Base-by-base conservation (phyloP, 2,113 vertebrate species). In the Penelope pileata region DNA sequence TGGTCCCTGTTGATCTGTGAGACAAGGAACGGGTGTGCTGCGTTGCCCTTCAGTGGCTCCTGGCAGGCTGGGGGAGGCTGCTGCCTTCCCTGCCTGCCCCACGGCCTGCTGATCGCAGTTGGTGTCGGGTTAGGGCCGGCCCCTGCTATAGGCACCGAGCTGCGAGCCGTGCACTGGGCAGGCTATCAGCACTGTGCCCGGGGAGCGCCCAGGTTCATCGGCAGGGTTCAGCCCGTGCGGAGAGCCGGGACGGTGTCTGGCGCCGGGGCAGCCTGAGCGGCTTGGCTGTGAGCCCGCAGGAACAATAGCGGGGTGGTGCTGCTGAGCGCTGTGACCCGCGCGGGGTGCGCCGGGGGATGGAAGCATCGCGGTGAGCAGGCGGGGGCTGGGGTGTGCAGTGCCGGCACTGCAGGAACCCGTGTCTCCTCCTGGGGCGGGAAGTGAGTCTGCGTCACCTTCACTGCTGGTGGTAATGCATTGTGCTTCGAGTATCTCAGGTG, bases 391-490 rank as follows among this genome's bases (percentile, higher is more conserved):
- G 38, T 54, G 34, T 34, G 36, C 0, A 1, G 27, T 83, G 58
- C 30, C 1, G 0, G 59, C 68, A 2, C 0, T 34, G 73, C 53
- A 51, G 21, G 72, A 17, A 10, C 10, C 9, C 0, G 3, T 17
- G 64, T 64, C 48, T 32, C 54, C 17, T 58, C 48, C 40, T 29
- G 66, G 56, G 22, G 18, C 0, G 2, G 43, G 12, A 4, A n/a
- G 38, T 0, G 1, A 32, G 5, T 59, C 75, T 5, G 0, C 3
- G 42, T 9, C 6, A 15, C 40, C 22, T 12, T 64, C 6, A 12
- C 1, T 4, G 38, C 11, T 1, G 16, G 29, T 2, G 1, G 1
- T 6, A 58, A 29, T 1, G 0, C 0, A 60, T 8, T 24, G 21
- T 50, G 8, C 70, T 18, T 64, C 60, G 24, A 18, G 7, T 42